Conservation (phyloP, 2,797 vertebrate species). For the Rhyacichthys aspro region DNA sequence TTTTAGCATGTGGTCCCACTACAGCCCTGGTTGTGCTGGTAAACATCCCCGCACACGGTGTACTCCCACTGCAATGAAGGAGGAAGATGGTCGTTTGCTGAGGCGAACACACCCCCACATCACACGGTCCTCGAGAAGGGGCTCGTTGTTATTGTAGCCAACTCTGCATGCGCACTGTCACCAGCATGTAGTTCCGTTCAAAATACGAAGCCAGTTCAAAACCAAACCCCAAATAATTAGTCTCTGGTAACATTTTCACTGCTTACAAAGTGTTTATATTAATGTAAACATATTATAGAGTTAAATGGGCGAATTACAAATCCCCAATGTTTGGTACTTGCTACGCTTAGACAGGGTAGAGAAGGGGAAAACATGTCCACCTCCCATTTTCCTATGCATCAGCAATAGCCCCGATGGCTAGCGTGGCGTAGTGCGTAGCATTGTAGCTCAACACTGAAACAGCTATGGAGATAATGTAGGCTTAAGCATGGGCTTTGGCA, state of each 20-base stretch:
- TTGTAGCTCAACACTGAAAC: conserved; percentile 63
- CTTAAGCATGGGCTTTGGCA: conserved; percentile 23
- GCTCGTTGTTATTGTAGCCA: conserved; percentile 81
- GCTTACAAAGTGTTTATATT: neutral
- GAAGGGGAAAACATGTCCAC: conserved; percentile 83
- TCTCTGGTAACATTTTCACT: neutral
- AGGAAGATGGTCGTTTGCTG: conserved; percentile 85
- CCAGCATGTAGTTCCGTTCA: conserved; percentile 32
- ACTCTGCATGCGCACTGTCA: conserved; percentile 73
- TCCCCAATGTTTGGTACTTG: conserved; percentile 60
- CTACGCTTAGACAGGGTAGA: conserved; percentile 72
- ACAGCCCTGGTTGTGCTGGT: conserved; percentile 44
- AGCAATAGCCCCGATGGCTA: conserved; percentile 78
- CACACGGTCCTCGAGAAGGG: conserved; percentile 77
- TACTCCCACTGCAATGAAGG: conserved; percentile 77
- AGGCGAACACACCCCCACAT: conserved; percentile 85
- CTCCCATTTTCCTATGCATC: conserved; percentile 86
- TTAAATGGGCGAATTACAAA: conserved; percentile 28
- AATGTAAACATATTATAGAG: conserved; percentile 1
- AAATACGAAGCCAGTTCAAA: conserved; percentile 28
- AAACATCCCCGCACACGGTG: conserved; percentile 67
- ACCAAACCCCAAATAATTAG: conserved; percentile 4
- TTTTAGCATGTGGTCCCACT: too few relatives aligned
- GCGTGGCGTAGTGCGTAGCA: conserved; percentile 81
- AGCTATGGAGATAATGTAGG: conserved; percentile 42